phyloP scores from a whole-genome alignment of 2,888 invertebrate species.

The Timema cristinae region DNA sequence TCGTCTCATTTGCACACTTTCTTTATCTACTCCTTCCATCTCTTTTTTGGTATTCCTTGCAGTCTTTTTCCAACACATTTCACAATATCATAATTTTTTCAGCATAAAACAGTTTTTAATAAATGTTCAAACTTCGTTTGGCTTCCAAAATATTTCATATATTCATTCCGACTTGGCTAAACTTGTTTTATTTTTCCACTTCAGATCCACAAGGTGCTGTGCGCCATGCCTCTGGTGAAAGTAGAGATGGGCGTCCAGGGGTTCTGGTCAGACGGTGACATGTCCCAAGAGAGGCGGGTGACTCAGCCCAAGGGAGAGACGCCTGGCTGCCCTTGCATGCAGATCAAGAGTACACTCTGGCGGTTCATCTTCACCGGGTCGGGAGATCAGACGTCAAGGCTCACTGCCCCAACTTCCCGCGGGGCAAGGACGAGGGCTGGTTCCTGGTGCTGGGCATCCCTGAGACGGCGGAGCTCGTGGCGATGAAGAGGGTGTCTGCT shows the following conservation, averaged over 20 bases:
- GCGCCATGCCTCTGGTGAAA: conserved; percentile 61
- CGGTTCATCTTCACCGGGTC: conserved; percentile 42
- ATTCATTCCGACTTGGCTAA: too few relatives aligned
- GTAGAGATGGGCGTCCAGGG: conserved; percentile 57
- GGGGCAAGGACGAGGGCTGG: conserved; percentile 96
- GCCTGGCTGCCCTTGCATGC: conserved; percentile 61
- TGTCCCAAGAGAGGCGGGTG: conserved; percentile 31
- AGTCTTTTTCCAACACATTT: too few relatives aligned
- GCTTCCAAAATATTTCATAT: too few relatives aligned
- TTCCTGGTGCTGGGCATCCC: conserved; percentile 77
- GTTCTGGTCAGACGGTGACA: conserved; percentile 41
- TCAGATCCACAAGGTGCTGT: conserved; percentile 50
- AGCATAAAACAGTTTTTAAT: too few relatives aligned
- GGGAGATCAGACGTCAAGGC: conserved; percentile 54
- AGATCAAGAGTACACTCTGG: conserved; percentile 68
- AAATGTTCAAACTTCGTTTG: too few relatives aligned
- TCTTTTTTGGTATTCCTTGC: too few relatives aligned
- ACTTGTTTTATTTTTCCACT: conserved; percentile 12
- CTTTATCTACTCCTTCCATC: too few relatives aligned
- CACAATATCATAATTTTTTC: too few relatives aligned
- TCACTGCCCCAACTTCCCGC: conserved; percentile 82
- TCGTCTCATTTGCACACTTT: too few relatives aligned
- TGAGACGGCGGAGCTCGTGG: conserved; percentile 67
- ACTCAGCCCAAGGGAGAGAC: conserved; percentile 20
- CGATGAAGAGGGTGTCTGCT: conserved; percentile 68